A percentile compares a stretch with the other conserved stretches of the same genome.
These are phyloP conservation scores for Euspilapteryx auroguttella DNA, from an alignment of 2,888 invertebrate species.

Conservation along the genomic window DNA sequence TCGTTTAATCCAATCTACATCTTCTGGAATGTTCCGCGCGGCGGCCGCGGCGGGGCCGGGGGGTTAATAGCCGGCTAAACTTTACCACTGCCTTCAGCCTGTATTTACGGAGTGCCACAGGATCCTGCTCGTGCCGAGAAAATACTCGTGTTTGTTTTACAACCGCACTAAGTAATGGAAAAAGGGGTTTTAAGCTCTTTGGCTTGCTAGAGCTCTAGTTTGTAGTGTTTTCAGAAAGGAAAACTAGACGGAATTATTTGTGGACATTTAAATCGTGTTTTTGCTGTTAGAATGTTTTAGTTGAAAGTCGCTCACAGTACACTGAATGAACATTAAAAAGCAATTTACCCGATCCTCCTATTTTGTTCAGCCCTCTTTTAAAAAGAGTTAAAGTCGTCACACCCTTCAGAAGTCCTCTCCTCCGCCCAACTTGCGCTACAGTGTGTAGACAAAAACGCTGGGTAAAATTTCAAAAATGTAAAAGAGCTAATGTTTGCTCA, in stretches of 20 bases:
- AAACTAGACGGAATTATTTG: no score
- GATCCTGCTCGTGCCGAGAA: no score
- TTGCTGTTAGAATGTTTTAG: no score
- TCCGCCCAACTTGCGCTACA: conserved; percentile 26
- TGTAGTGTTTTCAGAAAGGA: no score
- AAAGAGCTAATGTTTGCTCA: conserved; percentile 61
- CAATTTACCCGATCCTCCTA: conserved; percentile 36
- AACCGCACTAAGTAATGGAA: no score
- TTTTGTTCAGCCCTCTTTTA: conserved; percentile 15
- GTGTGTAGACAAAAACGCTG: conserved; percentile 32
- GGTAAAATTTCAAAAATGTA: conserved; percentile 61
- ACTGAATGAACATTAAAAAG: conserved; percentile 30
- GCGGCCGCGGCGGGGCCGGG: conserved; percentile 48
- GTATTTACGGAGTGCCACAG: no score
- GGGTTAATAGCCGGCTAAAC: conserved; percentile 41
- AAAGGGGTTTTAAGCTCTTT: no score
- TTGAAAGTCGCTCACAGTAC: no score
- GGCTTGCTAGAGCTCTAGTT: no score
- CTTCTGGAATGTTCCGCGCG: conserved; percentile 51
- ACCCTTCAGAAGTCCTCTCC: conserved; percentile 21
- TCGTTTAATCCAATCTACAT: conserved; percentile 53
- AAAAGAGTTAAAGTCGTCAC: conserved; percentile 41
- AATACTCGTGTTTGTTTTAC: no score
- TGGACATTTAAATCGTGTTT: no score
- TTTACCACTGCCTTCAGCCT: conserved; percentile 21